Conservation (phyloP, 2,797 vertebrate genomes). For the Phataginus tetradactyla region DNA sequence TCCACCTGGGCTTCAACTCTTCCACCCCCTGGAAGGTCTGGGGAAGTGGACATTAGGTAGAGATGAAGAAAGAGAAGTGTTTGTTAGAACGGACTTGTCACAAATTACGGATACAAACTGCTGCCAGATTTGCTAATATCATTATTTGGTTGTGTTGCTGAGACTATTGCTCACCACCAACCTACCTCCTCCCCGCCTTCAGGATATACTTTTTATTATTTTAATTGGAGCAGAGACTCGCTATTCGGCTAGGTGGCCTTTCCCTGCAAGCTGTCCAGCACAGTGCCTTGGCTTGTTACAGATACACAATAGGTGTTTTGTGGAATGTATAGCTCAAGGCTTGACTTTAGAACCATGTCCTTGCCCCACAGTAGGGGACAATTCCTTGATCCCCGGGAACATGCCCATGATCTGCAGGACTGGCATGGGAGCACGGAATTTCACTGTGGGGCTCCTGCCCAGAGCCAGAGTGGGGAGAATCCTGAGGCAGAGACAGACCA, state of each 20-base stretch:
- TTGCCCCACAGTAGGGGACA: neutral
- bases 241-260: neutral
- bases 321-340: neutral
- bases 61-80: neutral
- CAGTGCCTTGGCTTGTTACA: neutral
- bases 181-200: neutral
- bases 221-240: neutral
- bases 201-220: neutral
- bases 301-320: neutral
- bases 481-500: neutral
- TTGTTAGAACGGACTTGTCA: neutral
- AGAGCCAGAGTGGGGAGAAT: neutral
- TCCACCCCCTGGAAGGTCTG: neutral
- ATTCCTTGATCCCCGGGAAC: neutral
- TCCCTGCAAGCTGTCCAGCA: neutral
- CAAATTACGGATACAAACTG: neutral
- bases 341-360: neutral
- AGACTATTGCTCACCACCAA: neutral
- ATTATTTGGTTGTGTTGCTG: neutral
- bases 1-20: neutral
- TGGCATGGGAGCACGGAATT: neutral
- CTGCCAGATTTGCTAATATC: neutral
- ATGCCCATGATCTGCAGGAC: neutral
- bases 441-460: neutral
- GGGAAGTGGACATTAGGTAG: neutral